Evolutionary conservation across 2,888 invertebrate species (phyloP).

Genomic region (Zaprionus bogoriensis): DNA sequence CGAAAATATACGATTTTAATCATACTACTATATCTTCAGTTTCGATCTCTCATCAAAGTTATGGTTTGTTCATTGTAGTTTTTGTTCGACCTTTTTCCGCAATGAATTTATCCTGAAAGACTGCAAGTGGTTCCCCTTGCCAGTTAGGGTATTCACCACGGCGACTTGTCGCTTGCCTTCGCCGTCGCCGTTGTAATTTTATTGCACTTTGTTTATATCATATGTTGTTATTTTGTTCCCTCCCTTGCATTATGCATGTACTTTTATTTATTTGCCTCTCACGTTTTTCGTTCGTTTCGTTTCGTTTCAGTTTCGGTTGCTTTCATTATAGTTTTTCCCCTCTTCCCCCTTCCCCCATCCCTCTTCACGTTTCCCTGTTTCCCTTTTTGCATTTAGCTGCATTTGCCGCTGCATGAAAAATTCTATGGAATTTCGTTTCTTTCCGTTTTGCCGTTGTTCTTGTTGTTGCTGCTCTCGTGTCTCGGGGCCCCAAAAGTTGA

Average conservation of each 20-base stretch:
- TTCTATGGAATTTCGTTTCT: constrained; percentile 51
- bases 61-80: no score
- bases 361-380: constrained; percentile 24
- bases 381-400: constrained; percentile 51
- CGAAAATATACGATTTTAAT: no score
- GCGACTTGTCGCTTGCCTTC: background rate
- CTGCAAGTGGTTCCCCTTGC: no score
- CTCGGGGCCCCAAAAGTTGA: constrained; percentile 41
- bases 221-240: constrained; percentile 16
- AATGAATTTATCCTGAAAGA: no score
- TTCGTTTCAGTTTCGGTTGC: constrained; percentile 6
- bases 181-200: constrained; percentile 35
- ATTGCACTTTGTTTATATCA: constrained; percentile 61
- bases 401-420: constrained; percentile 53
- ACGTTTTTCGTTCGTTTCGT: constrained; percentile 16
- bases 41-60: no score
- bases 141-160: constrained; percentile 7
- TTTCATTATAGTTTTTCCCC: constrained; percentile 17
- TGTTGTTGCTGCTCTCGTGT: background rate
- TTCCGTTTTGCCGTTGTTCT: background rate
- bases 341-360: no score
- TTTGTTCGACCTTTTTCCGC: no score
- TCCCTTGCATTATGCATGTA: constrained; percentile 24
- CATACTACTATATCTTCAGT: no score
- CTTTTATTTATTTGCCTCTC: constrained; percentile 49